Conservation (phyloP, 64 coral and sea anemone species). For the Actinia tenebrosa region DNA sequence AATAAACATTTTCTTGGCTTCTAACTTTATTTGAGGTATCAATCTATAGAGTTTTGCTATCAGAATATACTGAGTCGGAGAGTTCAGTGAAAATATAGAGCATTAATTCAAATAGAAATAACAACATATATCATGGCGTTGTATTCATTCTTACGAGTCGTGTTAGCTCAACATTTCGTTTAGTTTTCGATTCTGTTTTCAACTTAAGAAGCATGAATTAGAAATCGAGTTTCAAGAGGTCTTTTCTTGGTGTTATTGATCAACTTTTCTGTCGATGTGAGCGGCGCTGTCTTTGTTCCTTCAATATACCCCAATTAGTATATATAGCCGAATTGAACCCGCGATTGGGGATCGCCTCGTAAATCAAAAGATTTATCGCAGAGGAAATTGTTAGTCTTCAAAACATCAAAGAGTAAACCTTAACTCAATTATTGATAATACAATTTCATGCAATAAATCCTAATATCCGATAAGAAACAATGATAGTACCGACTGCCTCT, state of each 20-base stretch:
- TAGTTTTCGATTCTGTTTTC: too few species aligned
- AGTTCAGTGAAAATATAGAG: too few species aligned
- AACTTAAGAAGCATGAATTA: too few species aligned
- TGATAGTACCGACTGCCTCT: neutral
- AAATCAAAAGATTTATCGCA: neutral
- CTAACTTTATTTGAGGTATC: too few species aligned
- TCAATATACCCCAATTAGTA: neutral
- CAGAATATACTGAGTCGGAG: too few species aligned
- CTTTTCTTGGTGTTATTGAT: neutral
- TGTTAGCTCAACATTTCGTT: too few species aligned
- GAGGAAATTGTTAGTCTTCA: neutral
- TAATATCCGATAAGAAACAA: neutral
- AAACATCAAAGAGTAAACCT: slow-evolving; percentile 1
- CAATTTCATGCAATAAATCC: slow-evolving; percentile 3
- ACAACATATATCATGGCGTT: too few species aligned
- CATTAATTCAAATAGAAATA: too few species aligned
- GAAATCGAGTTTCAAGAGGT: neutral
- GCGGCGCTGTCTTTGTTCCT: neutral
- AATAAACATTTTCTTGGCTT: neutral
- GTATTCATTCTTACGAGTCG: too few species aligned
- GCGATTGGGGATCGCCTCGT: neutral
- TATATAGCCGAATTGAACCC: neutral
- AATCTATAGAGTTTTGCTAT: too few species aligned
- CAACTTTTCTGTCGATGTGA: neutral
- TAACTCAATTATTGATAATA: slow-evolving; percentile 6